phyloP scores from a whole-genome alignment of 2,113 vertebrate genomes.

The Gymnarchus niloticus region DNA sequence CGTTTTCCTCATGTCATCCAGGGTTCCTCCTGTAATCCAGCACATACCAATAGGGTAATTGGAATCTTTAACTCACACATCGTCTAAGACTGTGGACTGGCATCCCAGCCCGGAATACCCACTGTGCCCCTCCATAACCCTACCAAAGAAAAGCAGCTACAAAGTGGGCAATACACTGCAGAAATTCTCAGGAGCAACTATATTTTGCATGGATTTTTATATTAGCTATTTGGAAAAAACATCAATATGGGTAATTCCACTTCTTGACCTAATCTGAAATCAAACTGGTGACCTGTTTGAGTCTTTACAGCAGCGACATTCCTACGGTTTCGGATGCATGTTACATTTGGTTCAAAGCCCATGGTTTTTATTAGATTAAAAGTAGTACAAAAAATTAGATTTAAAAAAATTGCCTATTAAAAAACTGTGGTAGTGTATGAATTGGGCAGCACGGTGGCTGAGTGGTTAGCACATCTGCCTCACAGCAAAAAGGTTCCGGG shows the following conservation, averaged over 20 bases:
- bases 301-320: constrained; percentile 14
- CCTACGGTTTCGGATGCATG: background rate
- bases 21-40: background rate
- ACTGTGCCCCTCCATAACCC: background rate
- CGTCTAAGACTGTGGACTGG: background rate
- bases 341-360: background rate
- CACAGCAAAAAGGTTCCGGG: too few relatives aligned
- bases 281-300: constrained; percentile 28
- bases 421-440: too few relatives aligned
- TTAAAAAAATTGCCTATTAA: too few relatives aligned
- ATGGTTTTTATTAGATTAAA: background rate
- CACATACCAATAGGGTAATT: background rate
- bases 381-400: background rate
- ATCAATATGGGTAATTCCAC: constrained; percentile 38
- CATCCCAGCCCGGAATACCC: background rate
- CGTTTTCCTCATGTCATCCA: background rate
- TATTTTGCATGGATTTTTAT: constrained; percentile 30
- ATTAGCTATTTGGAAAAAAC: constrained; percentile 29
- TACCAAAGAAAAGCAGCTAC: background rate
- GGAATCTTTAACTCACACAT: background rate
- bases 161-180: background rate
- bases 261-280: constrained; percentile 33
- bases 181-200: constrained; percentile 43
- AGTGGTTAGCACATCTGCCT: too few relatives aligned
- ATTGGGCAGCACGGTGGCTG: too few relatives aligned